Evolutionary conservation across 1,140 invertebrate genomes (phyloP).

Genomic region (Epicauta chinensis): DNA sequence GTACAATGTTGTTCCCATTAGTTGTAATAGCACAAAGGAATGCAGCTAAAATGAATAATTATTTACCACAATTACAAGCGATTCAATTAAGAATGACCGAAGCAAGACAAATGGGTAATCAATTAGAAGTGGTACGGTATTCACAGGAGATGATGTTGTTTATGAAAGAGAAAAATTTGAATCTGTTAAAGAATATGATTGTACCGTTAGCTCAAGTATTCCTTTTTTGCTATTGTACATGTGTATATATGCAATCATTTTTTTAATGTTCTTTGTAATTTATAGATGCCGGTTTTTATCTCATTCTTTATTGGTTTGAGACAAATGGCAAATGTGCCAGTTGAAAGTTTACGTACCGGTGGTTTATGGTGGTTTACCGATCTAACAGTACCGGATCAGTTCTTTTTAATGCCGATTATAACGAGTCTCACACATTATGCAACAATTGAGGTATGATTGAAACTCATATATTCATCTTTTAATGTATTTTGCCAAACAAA

Average conservation of each 20-base stretch:
- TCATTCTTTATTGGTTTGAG: slow-evolving; percentile 83
- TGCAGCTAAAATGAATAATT: slow-evolving; percentile 69
- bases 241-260: no score
- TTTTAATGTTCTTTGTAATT: slow-evolving; percentile 20
- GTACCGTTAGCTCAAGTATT: slow-evolving; percentile 71
- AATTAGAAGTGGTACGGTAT: slow-evolving; percentile 65
- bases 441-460: slow-evolving; percentile 79
- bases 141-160: slow-evolving; percentile 68
- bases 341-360: slow-evolving; percentile 82
- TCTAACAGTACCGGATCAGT: slow-evolving; percentile 85
- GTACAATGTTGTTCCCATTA: slow-evolving; percentile 73
- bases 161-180: slow-evolving; percentile 75
- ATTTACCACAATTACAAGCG: slow-evolving; percentile 71
- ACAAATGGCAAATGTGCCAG: slow-evolving; percentile 77
- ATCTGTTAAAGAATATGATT: slow-evolving; percentile 74
- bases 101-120: slow-evolving; percentile 72
- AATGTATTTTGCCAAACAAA: no score
- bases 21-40: slow-evolving; percentile 74
- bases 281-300: slow-evolving; percentile 79
- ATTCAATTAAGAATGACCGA: slow-evolving; percentile 78
- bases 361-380: slow-evolving; percentile 91
- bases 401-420: slow-evolving; percentile 78
- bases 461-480: no score
- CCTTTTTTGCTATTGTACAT: no score
- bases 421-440: slow-evolving; percentile 72